Evolutionary conservation across 2,113 vertebrate genomes (phyloP), one percentile per base, ranked within the genome.

Genomic region (Vimba vimba): DNA sequence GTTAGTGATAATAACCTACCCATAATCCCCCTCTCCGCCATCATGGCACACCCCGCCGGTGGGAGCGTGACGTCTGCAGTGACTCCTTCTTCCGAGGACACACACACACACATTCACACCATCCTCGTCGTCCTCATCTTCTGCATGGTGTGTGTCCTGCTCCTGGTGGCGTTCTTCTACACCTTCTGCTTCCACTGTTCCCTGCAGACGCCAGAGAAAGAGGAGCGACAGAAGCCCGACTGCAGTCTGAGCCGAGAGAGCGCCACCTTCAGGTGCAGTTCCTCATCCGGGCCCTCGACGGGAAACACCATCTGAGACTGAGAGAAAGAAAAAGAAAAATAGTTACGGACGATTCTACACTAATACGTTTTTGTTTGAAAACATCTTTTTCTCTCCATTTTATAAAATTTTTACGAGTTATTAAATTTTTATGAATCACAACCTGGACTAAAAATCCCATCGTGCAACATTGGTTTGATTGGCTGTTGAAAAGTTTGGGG

Each of bases 121-220:
- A 86, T 95, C 83, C 68, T 94, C 77, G 92, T 93, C 19, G 62
- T 94, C 15, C 27, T 92, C 59, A 91, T 95, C 57, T 95, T 95
- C 81, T 91, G 91, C 60, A 21, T 88, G 13, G 94, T 94, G 52
- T 95, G 93, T 85, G 64, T 95, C 21, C 92, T 95, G 74, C 93
- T 94, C 11, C 87, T 95, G 23, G 69, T 93, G 68, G 88, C 94
- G 36, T 89, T 94, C 80, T 85, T 95, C 76, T 95, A 93, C n/a
- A 76, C 93, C 19, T 93, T 95, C 87, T 95, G 91, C 69, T 91
- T 95, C 86, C 92, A 91, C 45, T 94, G 92, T 84, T 92, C 91
- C 55, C 91, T 94, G 30, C 6, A 81, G 2, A 55, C 90, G 0
- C 66, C 69, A 0, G 86, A 88, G 23, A 93, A 92, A 78, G 91